These are phyloP conservation scores for Phyllostomus discolor DNA, from an alignment of 2,113 vertebrate genomes.

Conservation along the genomic window DNA sequence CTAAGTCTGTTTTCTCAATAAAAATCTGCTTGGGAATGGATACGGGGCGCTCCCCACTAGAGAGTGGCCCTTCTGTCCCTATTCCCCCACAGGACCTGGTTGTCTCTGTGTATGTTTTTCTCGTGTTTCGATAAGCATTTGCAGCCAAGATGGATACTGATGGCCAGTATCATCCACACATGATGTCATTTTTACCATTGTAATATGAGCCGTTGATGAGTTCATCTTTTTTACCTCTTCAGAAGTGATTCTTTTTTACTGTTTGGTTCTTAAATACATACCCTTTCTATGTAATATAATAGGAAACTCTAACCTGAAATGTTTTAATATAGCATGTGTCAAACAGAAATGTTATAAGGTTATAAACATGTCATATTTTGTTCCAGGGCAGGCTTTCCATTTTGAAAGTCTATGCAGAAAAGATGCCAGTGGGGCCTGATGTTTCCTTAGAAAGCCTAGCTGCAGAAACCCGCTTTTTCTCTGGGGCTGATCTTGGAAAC, in stretches of 20 bases:
- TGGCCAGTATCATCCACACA: background rate
- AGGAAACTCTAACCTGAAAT: background rate
- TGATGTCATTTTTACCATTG: background rate
- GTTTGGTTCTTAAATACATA: background rate
- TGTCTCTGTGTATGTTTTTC: too few relatives aligned
- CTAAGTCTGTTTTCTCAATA: too few relatives aligned
- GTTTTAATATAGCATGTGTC: background rate
- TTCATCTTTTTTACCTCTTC: background rate
- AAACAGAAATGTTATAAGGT: background rate
- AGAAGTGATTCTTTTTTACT: background rate
- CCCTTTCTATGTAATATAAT: background rate
- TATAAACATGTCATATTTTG: constrained; percentile 4
- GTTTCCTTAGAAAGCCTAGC: constrained; percentile 88
- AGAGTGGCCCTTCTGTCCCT: too few relatives aligned
- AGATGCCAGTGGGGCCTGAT: constrained; percentile 83
- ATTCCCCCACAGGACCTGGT: too few relatives aligned
- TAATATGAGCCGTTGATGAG: background rate
- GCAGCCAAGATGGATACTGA: too few relatives aligned
- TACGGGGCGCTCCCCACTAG: too few relatives aligned
- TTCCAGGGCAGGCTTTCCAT: constrained; percentile 88
- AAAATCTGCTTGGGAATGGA: too few relatives aligned
- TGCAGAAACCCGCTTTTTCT: constrained; percentile 84
- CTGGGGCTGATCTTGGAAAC: constrained; percentile 94
- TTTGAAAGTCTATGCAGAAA: constrained; percentile 85
- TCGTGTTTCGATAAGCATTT: too few relatives aligned